Evolutionary conservation across 2,888 invertebrate species (phyloP).

Genomic region (Fabriciana adippe): DNA sequence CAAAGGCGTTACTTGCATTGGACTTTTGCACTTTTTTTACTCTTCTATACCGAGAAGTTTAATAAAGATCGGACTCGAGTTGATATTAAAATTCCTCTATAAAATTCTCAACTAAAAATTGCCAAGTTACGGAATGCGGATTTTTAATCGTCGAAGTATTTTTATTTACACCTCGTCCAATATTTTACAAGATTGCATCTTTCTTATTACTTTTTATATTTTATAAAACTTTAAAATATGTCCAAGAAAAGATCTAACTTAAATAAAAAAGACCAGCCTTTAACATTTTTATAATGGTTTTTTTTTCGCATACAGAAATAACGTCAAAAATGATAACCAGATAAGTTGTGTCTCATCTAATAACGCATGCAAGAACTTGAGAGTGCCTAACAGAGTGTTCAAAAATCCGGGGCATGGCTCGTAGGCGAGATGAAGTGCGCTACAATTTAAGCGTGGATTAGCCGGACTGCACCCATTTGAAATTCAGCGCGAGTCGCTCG

Average conservation of each 20-base stretch:
- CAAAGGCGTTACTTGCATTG: conserved; percentile 58
- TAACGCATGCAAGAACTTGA: conserved; percentile 16
- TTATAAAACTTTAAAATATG: not conserved
- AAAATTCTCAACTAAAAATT: conserved; percentile 37
- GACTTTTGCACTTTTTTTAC: conserved; percentile 52
- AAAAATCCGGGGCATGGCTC: conserved; percentile 23
- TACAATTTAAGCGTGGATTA: conserved; percentile 39
- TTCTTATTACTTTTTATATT: not conserved
- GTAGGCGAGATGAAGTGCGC: conserved; percentile 26
- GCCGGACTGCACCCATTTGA: conserved; percentile 41
- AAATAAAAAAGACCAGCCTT: too few relatives aligned
- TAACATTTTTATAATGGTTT: too few relatives aligned
- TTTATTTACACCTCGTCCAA: conserved; percentile 27
- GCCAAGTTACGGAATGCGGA: conserved; percentile 22
- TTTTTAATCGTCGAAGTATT: conserved; percentile 22
- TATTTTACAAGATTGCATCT: conserved; percentile 1
- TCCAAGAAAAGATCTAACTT: not conserved
- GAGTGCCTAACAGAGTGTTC: conserved; percentile 7
- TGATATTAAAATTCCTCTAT: conserved; percentile 74
- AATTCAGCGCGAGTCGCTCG: conserved; percentile 40
- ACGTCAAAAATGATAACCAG: too few relatives aligned
- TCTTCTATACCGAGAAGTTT: conserved; percentile 56
- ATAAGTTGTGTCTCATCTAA: not conserved
- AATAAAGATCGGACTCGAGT: conserved; percentile 65
- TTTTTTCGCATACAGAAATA: too few relatives aligned